Base-by-base conservation (phyloP, 1,140 invertebrate genomes). In the Drosophila trapezifrons region DNA sequence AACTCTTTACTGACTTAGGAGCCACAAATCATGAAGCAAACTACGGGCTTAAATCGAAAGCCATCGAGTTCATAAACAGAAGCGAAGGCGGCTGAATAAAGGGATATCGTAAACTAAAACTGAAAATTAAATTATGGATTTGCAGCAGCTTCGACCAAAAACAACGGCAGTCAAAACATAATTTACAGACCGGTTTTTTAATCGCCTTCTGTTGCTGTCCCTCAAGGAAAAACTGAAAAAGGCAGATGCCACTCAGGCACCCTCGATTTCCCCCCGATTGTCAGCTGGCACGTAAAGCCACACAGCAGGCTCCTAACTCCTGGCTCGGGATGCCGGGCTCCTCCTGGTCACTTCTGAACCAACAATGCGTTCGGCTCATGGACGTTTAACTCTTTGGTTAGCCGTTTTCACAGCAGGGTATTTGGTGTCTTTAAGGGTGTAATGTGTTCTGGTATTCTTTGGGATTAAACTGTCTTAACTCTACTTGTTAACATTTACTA, bases 361-460 rank as follows among this genome's bases (percentile, higher is more conserved):
- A 71, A 71, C 69, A 72, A 49, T 49, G 43, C 43, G 20, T 71
- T 38, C 1, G 10, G n/a, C 51, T 49, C 35, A 35, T 42, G 65
- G 35, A 57, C 51, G 65, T 37, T 71, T 71, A 71, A 71, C 65
- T 71, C 69, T 71, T 49, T 58, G 52, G 66, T 43, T 57, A 35
- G 54, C n/a, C 51, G 12, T 40, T 20, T 57, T 27, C 12, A 10
- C n/a, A 47, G 4, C 7, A 49, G 25, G 35, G 67, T 57, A 71
- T 27, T 27, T 5, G 15, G 7, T 5, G 2, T 1, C 5, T 1
- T 3, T 2, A 12, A 27, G 52, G 65, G 27, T 49, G 22, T 69
- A 29, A 46, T 65, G 37, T 5, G 7, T 25, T 43, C 4, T 2
- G 27, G 3, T 10, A 43, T 7, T 43, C 12, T 15, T 5, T 9